Percentiles rank a stretch among this genome's conserved stretches.
Evolutionary conservation across 1,140 invertebrate species (phyloP).

Genomic region (Steinernema feltiae): DNA sequence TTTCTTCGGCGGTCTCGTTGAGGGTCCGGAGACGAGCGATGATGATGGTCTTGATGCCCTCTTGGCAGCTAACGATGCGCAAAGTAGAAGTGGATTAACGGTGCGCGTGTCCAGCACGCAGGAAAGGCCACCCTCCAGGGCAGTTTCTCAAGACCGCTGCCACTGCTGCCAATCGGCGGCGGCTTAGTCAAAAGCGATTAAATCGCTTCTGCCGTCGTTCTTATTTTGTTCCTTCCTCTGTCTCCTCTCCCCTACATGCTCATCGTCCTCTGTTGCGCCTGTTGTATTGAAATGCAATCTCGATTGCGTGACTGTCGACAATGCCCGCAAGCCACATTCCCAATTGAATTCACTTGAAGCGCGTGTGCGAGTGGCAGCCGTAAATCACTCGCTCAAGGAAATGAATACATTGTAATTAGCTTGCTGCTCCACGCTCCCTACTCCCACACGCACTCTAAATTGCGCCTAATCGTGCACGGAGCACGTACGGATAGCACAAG

Average conservation of each 20-base stretch:
- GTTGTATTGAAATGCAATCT: no score
- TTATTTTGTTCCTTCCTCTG: no score
- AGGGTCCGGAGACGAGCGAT: background rate
- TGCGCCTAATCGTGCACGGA: background rate
- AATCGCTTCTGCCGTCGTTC: background rate
- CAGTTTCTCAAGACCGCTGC: background rate
- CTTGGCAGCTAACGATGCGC: conserved; percentile 7
- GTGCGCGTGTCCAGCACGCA: conserved; percentile 2
- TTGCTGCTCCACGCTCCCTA: background rate
- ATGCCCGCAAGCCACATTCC: background rate
- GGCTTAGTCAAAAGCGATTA: background rate
- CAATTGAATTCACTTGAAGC: no score
- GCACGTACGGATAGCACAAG: background rate
- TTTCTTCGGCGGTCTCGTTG: background rate
- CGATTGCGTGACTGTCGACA: background rate
- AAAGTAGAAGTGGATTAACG: conserved; percentile 11
- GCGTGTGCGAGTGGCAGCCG: no score
- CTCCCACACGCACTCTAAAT: background rate
- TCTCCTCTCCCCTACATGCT: no score
- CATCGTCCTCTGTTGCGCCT: no score
- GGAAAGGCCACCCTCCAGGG: background rate
- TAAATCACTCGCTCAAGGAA: background rate
- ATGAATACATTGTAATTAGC: conserved; percentile 6
- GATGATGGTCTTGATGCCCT: conserved; percentile 12
- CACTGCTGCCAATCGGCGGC: background rate